Evolutionary conservation across 1,140 invertebrate species (phyloP).

Genomic region (Calliphora vicina): DNA sequence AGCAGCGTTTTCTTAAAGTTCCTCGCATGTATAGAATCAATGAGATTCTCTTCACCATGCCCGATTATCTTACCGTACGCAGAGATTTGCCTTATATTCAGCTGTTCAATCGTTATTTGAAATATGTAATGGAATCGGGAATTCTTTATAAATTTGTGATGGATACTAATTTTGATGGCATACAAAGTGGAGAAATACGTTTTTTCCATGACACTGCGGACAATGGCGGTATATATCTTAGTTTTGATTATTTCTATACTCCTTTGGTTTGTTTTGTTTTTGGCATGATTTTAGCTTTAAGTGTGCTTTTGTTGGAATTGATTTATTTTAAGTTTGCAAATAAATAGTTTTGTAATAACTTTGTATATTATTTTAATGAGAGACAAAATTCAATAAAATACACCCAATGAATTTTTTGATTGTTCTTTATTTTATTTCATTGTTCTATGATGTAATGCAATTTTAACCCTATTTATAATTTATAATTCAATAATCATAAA

Average conservation of each 20-base stretch:
- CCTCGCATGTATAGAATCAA: not conserved
- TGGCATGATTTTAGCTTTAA: too few relatives aligned
- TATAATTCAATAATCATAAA: too few relatives aligned
- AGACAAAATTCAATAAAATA: too few relatives aligned
- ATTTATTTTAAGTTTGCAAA: too few relatives aligned
- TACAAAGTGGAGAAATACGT: not conserved
- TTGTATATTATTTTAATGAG: too few relatives aligned
- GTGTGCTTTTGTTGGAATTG: too few relatives aligned
- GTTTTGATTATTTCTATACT: not conserved
- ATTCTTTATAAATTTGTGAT: not conserved
- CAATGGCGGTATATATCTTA: not conserved
- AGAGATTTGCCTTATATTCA: not conserved
- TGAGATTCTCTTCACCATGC: not conserved
- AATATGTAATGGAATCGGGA: not conserved
- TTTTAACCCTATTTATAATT: too few relatives aligned
- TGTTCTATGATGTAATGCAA: too few relatives aligned
- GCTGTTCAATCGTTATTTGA: not conserved
- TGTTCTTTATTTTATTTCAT: too few relatives aligned
- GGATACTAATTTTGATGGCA: not conserved
- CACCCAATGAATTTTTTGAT: too few relatives aligned
- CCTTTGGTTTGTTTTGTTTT: too few relatives aligned
- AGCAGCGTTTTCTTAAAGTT: not conserved
- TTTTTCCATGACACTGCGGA: not conserved
- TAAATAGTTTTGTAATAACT: too few relatives aligned
- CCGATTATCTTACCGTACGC: not conserved